These are phyloP conservation scores for Xanthia icteritia DNA, from an alignment of 2,888 invertebrate species.

Conservation along the genomic window DNA sequence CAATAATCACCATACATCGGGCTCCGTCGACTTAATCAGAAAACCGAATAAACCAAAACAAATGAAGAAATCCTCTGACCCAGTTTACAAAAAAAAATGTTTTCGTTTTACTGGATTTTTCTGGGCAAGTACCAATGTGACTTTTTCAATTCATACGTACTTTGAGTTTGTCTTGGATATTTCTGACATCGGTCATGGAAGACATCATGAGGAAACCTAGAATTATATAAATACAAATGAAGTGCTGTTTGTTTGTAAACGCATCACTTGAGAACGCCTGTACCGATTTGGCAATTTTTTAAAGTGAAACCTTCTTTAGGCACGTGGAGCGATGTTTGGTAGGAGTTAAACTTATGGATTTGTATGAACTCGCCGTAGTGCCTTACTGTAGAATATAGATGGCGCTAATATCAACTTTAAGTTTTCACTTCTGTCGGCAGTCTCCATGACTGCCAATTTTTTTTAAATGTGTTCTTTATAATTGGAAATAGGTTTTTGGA, in stretches of 20 bases:
- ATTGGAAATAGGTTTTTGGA: too few species aligned
- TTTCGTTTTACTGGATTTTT: not conserved
- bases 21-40: not conserved
- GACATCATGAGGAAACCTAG: not conserved
- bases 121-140: not conserved
- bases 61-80: not conserved
- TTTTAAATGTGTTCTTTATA: too few species aligned
- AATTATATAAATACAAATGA: not conserved
- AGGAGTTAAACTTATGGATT: too few species aligned
- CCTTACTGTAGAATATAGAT: too few species aligned
- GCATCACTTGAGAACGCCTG: not conserved
- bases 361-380: too few species aligned
- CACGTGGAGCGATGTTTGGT: too few species aligned
- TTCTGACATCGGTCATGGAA: not conserved
- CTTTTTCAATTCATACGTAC: not conserved
- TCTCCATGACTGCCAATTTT: too few species aligned
- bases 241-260: not conserved
- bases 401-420: too few species aligned
- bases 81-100: too few species aligned
- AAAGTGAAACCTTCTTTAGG: too few species aligned
- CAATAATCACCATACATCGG: not conserved
- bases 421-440: too few species aligned
- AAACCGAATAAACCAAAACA: not conserved
- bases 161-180: not conserved
- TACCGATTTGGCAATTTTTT: not conserved